Evolutionary conservation across 2,113 vertebrate genomes (phyloP).

Genomic region (Bufo gargarizans): DNA sequence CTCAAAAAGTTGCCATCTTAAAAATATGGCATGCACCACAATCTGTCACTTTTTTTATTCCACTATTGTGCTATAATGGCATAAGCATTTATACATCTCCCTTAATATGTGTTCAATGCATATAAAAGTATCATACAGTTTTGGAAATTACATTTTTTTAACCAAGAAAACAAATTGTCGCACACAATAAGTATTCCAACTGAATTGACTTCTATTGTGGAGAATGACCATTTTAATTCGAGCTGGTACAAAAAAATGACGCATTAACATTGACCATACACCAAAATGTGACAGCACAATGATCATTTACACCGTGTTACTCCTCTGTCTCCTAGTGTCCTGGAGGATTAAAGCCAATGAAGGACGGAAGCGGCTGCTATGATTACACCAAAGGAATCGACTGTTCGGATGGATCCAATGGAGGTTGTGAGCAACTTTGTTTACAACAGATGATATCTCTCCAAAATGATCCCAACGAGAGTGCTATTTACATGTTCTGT

Average conservation of each 20-base stretch:
- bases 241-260: neutral
- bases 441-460: conserved; percentile 92
- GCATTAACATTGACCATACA: neutral
- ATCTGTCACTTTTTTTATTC: too few species aligned
- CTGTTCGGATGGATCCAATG: conserved; percentile 96
- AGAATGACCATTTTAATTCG: too few species aligned
- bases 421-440: conserved; percentile 95
- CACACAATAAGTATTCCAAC: too few species aligned
- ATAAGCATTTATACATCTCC: too few species aligned
- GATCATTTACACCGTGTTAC: neutral
- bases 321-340: conserved; percentile 80
- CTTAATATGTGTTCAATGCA: too few species aligned
- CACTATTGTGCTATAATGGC: too few species aligned
- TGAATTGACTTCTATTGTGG: too few species aligned
- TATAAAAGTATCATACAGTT: too few species aligned
- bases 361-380: conserved; percentile 95
- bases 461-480: conserved; percentile 84
- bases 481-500: conserved; percentile 97
- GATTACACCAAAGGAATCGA: conserved; percentile 95
- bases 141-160: too few species aligned
- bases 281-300: neutral
- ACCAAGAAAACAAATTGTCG: too few species aligned
- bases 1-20: too few species aligned
- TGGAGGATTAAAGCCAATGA: conserved; percentile 92
- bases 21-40: too few species aligned